A percentile compares a stretch with the other conserved stretches of the same genome.
Evolutionary conservation across 2,797 vertebrate species (phyloP).

Genomic region (Psittacula derbiana): DNA sequence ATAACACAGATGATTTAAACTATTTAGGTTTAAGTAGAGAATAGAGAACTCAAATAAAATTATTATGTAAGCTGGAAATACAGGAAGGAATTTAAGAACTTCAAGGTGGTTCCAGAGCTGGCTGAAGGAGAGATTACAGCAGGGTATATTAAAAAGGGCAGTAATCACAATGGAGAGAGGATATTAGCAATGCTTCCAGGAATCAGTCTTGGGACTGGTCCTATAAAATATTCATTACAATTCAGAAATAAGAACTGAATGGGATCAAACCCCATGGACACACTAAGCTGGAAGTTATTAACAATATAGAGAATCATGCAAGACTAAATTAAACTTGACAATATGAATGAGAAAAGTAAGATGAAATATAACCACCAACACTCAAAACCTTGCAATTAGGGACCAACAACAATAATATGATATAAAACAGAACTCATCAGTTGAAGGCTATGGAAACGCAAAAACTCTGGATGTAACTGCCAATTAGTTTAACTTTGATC

Average conservation of each 20-base stretch:
- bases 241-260: neutral
- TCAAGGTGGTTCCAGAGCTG: conserved; percentile 6
- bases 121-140: neutral
- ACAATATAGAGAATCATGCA: neutral
- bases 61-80: conserved; percentile 6
- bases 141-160: neutral
- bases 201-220: neutral
- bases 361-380: neutral
- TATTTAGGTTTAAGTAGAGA: conserved; percentile 40
- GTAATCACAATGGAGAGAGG: neutral
- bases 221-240: neutral
- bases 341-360: neutral
- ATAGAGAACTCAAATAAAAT: conserved; percentile 42
- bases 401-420: neutral
- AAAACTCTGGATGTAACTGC: neutral
- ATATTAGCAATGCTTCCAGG: neutral
- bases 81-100: conserved; percentile 20
- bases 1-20: conserved; percentile 20
- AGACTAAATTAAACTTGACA: neutral
- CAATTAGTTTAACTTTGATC: neutral
- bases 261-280: neutral
- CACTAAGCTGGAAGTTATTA: neutral
- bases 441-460: neutral
- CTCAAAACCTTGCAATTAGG: neutral
- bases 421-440: neutral